A percentile compares a stretch with the other conserved stretches of the same genome.
Conservation (phyloP, 2,797 vertebrate genomes). For the Gymnothorax javanicus region DNA sequence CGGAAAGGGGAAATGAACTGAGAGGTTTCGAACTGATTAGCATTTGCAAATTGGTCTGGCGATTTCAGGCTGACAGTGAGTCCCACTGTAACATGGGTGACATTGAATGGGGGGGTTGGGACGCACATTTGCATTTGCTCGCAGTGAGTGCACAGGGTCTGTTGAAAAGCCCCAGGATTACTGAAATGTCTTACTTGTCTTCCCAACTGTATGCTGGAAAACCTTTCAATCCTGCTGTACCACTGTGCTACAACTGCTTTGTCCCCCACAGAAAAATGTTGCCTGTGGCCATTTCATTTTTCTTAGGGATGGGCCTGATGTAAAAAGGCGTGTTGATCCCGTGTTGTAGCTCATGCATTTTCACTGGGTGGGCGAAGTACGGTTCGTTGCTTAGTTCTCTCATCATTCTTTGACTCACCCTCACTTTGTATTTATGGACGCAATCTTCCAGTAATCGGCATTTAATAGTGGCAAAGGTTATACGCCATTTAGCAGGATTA, state of each 20-base stretch:
- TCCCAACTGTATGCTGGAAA: background rate
- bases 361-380: background rate
- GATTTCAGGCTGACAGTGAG: background rate
- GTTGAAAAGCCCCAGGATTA: background rate
- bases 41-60: no score
- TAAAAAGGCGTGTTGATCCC: background rate
- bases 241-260: background rate
- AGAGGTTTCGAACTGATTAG: no score
- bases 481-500: constrained; percentile 14
- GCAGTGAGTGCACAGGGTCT: background rate
- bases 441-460: background rate
- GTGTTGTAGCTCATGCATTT: background rate
- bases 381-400: background rate
- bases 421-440: background rate
- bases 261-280: background rate
- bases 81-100: background rate
- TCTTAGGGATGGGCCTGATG: background rate
- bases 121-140: background rate
- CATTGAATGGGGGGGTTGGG: background rate
- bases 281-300: background rate
- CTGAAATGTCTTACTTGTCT: background rate
- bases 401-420: background rate
- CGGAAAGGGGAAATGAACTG: no score
- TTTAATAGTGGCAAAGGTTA: background rate
- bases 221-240: background rate